Evolutionary conservation across 2,888 invertebrate genomes (phyloP), one percentile per base, ranked within the genome.

Genomic region (Choristoneura rosaceana): DNA sequence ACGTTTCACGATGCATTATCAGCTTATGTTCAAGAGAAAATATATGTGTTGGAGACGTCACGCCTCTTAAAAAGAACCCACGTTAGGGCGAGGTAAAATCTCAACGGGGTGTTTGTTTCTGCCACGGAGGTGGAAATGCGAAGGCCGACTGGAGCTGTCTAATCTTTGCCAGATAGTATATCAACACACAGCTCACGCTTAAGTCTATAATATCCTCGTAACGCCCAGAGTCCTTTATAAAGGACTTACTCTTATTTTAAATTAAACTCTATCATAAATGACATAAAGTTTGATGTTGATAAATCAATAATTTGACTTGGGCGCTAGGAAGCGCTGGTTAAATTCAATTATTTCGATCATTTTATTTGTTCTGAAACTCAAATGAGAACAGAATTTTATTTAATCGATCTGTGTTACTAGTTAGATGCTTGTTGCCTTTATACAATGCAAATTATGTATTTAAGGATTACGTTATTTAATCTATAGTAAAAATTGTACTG

Each of bases 1-100:
- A 73, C 71, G 71, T 73, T 71, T 68, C 50, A 50, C 71, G 68
- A 73, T 73, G 71, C 71, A 73, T 73, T 73, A 73, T 68, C 71
- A 73, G 71, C 71, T 73, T 73, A 73, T 73, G 71, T 68, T 73
- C 71, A 59, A 52, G 62, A 68, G 71, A 63, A 73, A 73, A 73
- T 73, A 73, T 73, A 73, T 58, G 68, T 63, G 68, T 63, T 60
- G 59, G 71, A 59, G 71, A 73, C 63, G 71, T 73, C 68, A 73
- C 71, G 68, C 71, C 71, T 73, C 68, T 73, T 73, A 68, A 73
- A 66, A 59, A 68, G 71, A 68, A 58, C 71, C 63, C 38, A 41
- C 63, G 58, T 73, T 73, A 58, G 62, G 68, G 58, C 60, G 70
- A 41, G 47, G 52, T 8, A 52, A 50, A 62, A 45, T 68, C 68